phyloP scores from a whole-genome alignment of 2,113 vertebrate species.

The Ursus arctos region DNA sequence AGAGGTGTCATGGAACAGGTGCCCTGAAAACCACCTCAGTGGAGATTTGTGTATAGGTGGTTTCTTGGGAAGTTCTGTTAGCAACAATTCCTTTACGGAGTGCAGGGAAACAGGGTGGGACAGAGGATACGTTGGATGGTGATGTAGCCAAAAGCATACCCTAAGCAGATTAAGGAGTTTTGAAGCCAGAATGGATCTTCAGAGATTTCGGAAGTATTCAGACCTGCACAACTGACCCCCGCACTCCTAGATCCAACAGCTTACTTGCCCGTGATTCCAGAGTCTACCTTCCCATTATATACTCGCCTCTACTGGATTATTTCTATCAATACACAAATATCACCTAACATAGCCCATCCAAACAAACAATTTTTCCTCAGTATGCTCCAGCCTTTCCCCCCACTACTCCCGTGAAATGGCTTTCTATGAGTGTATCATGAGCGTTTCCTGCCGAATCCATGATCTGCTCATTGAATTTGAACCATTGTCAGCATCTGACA shows the following conservation, averaged over 20 bases:
- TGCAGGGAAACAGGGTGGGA: neutral
- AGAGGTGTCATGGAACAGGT: neutral
- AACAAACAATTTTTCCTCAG: neutral
- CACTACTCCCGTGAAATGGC: neutral
- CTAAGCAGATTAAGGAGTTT: neutral
- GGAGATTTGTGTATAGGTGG: neutral
- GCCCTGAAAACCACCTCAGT: neutral
- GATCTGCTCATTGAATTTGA: neutral
- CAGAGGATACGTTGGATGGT: neutral
- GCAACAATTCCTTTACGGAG: neutral
- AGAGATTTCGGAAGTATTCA: neutral
- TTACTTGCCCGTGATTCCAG: neutral
- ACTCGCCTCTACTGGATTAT: neutral
- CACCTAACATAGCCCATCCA: neutral
- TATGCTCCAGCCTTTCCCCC: no score
- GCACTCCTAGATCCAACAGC: neutral
- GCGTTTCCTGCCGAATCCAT: neutral
- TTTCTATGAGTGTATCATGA: neutral
- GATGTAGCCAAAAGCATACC: neutral
- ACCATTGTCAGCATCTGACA: neutral
- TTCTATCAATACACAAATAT: neutral
- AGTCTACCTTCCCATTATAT: neutral
- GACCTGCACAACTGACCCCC: neutral
- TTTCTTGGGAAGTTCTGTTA: neutral
- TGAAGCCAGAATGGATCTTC: neutral